phyloP scores from a whole-genome alignment of 2,113 vertebrate genomes.

The Stigmatopora nigra region DNA sequence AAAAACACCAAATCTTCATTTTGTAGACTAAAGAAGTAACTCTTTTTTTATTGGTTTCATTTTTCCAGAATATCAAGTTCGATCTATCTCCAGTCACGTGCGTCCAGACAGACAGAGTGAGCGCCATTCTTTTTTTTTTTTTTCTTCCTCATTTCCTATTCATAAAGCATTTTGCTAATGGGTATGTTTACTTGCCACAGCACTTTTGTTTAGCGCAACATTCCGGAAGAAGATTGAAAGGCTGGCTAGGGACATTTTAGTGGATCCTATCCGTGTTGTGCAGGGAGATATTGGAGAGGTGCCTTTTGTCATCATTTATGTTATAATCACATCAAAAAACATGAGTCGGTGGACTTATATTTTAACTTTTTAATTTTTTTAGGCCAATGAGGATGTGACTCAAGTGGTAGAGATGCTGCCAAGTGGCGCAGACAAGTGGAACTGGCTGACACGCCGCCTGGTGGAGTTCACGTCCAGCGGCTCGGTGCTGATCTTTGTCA shows the following conservation, averaged over 20 bases:
- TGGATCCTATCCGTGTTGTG: slow-evolving; percentile 93
- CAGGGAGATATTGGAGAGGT: slow-evolving; percentile 99
- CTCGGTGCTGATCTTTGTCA: slow-evolving; percentile 94
- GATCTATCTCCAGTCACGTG: slow-evolving; percentile 92
- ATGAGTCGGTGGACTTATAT: too few species aligned
- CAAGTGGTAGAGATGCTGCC: slow-evolving; percentile 89
- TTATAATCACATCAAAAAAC: background rate
- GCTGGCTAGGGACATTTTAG: slow-evolving; percentile 89
- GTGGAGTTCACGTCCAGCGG: slow-evolving; percentile 94
- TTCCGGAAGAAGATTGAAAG: slow-evolving; percentile 98
- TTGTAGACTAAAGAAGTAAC: background rate
- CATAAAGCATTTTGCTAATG: background rate
- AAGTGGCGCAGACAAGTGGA: slow-evolving; percentile 86
- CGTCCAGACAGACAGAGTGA: slow-evolving; percentile 96
- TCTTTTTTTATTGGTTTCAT: background rate
- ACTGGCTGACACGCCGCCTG: slow-evolving; percentile 85
- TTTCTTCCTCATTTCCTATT: background rate
- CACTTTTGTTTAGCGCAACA: slow-evolving; percentile 94
- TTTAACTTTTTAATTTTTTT: background rate
- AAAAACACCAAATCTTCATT: background rate
- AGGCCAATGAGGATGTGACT: slow-evolving; percentile 98
- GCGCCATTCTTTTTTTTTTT: slow-evolving; percentile 40
- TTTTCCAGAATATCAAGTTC: slow-evolving; percentile 90
- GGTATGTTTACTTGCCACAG: slow-evolving; percentile 55
- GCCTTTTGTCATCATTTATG: background rate